Evolutionary conservation across 2,113 vertebrate genomes (phyloP).

Genomic region (Corynorhinus townsendii): DNA sequence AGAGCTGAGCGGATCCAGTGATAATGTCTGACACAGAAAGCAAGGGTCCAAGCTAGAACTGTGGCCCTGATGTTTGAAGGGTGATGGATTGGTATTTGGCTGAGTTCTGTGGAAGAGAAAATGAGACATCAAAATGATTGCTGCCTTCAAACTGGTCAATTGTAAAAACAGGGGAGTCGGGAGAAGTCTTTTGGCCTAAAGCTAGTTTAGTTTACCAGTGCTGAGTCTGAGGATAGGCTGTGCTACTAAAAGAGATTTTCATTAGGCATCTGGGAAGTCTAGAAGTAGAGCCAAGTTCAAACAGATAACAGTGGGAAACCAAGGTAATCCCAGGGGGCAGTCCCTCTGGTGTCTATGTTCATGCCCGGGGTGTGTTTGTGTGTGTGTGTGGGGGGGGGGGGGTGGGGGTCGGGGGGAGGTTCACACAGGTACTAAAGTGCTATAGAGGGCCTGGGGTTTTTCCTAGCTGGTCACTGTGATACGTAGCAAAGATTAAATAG

Average conservation of each 20-base stretch:
- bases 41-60: neutral
- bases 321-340: neutral
- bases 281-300: neutral
- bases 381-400: too few relatives aligned
- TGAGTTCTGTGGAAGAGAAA: neutral
- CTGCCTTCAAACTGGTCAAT: neutral
- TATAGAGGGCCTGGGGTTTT: neutral
- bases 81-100: neutral
- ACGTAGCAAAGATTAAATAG: neutral
- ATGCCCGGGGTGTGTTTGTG: too few relatives aligned
- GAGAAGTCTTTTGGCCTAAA: neutral
- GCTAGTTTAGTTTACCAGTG: neutral
- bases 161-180: neutral
- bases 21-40: neutral
- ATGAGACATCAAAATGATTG: neutral
- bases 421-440: neutral
- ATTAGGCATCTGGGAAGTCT: neutral
- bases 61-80: neutral
- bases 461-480: neutral
- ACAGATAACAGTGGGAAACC: neutral
- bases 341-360: too few relatives aligned
- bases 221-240: neutral
- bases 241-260: neutral
- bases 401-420: fast-evolving
- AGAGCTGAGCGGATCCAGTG: neutral